phyloP scores from a whole-genome alignment of 1,140 invertebrate species.

The Diorhabda carinulata region DNA sequence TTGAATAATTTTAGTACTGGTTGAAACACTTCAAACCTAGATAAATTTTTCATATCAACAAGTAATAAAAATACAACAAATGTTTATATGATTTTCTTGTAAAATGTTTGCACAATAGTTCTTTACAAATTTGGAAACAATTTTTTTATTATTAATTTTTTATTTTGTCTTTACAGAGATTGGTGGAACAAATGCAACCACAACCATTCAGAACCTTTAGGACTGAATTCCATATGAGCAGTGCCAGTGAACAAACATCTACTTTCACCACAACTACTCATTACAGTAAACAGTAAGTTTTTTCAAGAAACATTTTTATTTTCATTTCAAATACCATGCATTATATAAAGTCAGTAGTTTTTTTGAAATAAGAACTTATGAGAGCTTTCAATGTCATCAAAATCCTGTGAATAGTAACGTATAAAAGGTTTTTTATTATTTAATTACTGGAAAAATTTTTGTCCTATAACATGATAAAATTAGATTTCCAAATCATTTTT shows the following conservation, averaged over 20 bases:
- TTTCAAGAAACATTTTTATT: background rate
- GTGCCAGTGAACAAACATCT: constrained; percentile 56
- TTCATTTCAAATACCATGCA: background rate
- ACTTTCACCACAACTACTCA: constrained; percentile 57
- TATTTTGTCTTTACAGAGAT: constrained; percentile 52
- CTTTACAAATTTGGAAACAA: no score
- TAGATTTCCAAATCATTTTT: no score
- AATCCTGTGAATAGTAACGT: background rate
- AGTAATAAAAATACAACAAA: no score
- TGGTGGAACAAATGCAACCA: constrained; percentile 67
- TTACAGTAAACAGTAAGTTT: constrained; percentile 55
- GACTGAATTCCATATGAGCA: constrained; percentile 71
- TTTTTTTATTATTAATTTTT: constrained; percentile 13
- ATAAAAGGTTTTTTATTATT: no score
- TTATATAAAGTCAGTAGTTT: no score
- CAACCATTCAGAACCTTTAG: constrained; percentile 69
- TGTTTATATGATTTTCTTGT: no score
- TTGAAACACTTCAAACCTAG: no score
- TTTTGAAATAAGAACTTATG: background rate
- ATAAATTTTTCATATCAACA: no score
- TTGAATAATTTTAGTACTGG: no score
- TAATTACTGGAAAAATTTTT: no score
- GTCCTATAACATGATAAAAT: no score
- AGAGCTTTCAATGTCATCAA: background rate
- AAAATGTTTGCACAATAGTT: no score